phyloP scores from a whole-genome alignment of 2,888 invertebrate genomes.

The Lingula anatina region DNA sequence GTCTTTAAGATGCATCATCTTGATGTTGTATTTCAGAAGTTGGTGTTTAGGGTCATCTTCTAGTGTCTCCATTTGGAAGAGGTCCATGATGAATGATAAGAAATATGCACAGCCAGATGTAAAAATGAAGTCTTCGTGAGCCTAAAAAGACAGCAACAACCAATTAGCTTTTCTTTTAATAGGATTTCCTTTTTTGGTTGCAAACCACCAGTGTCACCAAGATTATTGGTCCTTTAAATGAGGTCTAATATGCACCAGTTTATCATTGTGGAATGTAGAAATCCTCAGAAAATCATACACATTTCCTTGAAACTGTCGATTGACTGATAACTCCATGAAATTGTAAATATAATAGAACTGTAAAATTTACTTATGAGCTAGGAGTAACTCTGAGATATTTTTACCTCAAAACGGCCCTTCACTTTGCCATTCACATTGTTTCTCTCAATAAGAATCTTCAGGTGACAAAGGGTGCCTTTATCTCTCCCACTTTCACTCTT shows the following conservation, averaged over 20 bases:
- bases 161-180: no score
- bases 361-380: no score
- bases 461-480: conserved; percentile 10
- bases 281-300: no score
- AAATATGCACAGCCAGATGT: conserved; percentile 5
- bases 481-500: conserved; percentile 6
- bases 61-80: not conserved
- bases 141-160: not conserved
- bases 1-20: not conserved
- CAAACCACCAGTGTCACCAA: no score
- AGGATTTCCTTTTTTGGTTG: no score
- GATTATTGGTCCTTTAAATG: no score
- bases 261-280: no score
- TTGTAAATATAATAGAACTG: no score
- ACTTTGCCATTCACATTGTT: conserved; percentile 17
- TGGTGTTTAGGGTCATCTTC: conserved; percentile 1
- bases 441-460: conserved; percentile 12
- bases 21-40: conserved; percentile 1
- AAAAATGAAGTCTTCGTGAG: conserved; percentile 10
- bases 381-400: no score
- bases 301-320: no score
- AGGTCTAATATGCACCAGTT: no score
- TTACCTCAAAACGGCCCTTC: conserved; percentile 10
- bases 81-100: not conserved
- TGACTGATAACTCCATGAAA: no score